A percentile compares a stretch with the other conserved stretches of the same genome.
These are phyloP conservation scores for Alviniconcha marisindica DNA, from an alignment of 1,140 invertebrate species.

Conservation along the genomic window DNA sequence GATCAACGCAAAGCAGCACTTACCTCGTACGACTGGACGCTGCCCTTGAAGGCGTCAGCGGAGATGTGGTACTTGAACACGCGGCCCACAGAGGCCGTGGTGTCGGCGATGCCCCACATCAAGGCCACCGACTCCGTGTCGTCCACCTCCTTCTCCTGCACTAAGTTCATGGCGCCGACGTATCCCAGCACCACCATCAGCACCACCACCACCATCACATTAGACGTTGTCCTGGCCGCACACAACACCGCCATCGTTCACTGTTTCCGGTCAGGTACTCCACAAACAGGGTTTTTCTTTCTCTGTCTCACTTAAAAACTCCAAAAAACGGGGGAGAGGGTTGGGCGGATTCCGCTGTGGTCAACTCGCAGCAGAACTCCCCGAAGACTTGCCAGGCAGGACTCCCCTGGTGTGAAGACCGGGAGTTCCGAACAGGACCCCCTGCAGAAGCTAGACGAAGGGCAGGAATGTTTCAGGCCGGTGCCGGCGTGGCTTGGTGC, in stretches of 20 bases:
- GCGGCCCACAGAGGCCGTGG: conserved; percentile 59
- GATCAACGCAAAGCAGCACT: conserved; percentile 23
- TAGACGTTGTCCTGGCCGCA: not conserved
- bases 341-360: too few species aligned
- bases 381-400: too few species aligned
- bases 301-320: not conserved
- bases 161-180: not conserved
- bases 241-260: not conserved
- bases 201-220: not conserved
- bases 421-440: too few species aligned
- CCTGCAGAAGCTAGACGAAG: too few species aligned
- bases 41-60: conserved; percentile 64
- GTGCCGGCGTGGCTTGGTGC: too few species aligned
- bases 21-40: conserved; percentile 56
- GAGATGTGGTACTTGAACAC: conserved; percentile 64
- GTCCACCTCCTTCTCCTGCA: not conserved
- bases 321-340: not conserved
- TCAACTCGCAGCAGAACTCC: too few species aligned
- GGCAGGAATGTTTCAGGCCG: too few species aligned
- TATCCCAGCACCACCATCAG: not conserved
- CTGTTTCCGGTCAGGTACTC: not conserved
- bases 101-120: conserved; percentile 66
- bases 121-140: conserved; percentile 46
- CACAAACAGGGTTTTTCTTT: not conserved
- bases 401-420: too few species aligned